Evolutionary conservation across 1,140 invertebrate species (phyloP).

Genomic region (Maniola jurtina): DNA sequence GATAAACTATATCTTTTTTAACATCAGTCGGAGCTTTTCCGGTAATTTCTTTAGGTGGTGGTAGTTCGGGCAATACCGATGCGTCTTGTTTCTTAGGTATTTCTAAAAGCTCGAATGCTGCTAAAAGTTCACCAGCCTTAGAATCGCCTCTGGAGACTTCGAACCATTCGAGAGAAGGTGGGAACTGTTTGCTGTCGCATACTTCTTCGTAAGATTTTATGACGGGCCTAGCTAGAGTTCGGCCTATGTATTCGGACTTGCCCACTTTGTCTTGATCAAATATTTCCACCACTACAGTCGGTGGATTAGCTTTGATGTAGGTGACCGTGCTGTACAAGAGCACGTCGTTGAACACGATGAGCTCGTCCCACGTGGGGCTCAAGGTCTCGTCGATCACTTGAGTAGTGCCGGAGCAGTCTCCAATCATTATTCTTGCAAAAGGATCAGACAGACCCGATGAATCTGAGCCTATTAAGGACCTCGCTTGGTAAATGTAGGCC

Average conservation of each 20-base stretch:
- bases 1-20: conserved; percentile 81
- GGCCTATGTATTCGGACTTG: conserved; percentile 91
- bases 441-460: conserved; percentile 95
- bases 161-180: conserved; percentile 90
- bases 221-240: conserved; percentile 86
- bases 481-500: conserved; percentile 93
- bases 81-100: conserved; percentile 79
- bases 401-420: conserved; percentile 88
- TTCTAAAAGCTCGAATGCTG: conserved; percentile 91
- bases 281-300: conserved; percentile 91
- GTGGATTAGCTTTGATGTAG: conserved; percentile 89
- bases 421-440: conserved; percentile 89
- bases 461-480: conserved; percentile 93
- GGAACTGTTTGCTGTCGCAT: conserved; percentile 84
- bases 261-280: conserved; percentile 95
- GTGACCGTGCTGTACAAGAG: conserved; percentile 88
- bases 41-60: conserved; percentile 49
- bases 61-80: conserved; percentile 55
- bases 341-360: conserved; percentile 90
- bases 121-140: conserved; percentile 90
- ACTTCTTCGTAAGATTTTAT: conserved; percentile 86
- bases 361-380: conserved; percentile 95
- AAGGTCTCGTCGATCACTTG: conserved; percentile 94
- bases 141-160: conserved; percentile 88
- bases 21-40: conserved; percentile 49